These are phyloP conservation scores for Stichodactyla helianthus DNA, from an alignment of 64 coral and sea anemone genomes.

Conservation along the genomic window DNA sequence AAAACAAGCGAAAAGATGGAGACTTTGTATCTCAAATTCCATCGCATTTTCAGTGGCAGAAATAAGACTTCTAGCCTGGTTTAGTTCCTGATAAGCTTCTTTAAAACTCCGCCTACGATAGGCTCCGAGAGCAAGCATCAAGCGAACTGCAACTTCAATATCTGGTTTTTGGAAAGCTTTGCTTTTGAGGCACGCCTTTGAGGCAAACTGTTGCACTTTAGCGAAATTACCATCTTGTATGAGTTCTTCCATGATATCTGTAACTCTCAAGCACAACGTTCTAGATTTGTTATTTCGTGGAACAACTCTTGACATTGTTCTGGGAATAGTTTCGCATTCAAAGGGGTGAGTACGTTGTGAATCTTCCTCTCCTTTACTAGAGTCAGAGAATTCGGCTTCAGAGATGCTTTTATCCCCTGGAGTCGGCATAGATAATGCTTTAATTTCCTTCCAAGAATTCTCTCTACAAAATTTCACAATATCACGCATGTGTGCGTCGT, in stretches of 20 bases:
- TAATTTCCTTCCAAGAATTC: constrained; percentile 6
- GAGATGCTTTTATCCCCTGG: neutral
- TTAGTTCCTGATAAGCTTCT: constrained; percentile 26
- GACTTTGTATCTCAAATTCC: constrained; percentile 31
- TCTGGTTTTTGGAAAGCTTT: constrained; percentile 9
- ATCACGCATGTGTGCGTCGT: constrained; percentile 32
- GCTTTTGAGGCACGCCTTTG: constrained; percentile 10
- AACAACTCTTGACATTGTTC: neutral
- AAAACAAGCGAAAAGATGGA: constrained; percentile 43
- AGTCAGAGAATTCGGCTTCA: neutral
- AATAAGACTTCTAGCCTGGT: constrained; percentile 21
- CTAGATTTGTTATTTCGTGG: constrained; percentile 1
- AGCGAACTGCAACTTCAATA: constrained; percentile 31
- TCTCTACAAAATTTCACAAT: constrained; percentile 37
- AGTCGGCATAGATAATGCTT: neutral
- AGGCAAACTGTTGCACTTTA: constrained; percentile 22
- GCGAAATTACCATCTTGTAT: constrained; percentile 47
- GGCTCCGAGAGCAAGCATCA: constrained; percentile 38
- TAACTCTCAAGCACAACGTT: constrained; percentile 5
- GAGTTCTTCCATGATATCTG: constrained; percentile 23
- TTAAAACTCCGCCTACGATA: constrained; percentile 30
- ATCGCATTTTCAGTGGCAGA: constrained; percentile 11
- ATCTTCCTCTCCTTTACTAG: neutral
- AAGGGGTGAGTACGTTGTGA: neutral
- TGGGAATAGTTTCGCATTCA: neutral